Conservation (phyloP, 2,888 invertebrate genomes). For the Hirtodrosophila alboralis region DNA sequence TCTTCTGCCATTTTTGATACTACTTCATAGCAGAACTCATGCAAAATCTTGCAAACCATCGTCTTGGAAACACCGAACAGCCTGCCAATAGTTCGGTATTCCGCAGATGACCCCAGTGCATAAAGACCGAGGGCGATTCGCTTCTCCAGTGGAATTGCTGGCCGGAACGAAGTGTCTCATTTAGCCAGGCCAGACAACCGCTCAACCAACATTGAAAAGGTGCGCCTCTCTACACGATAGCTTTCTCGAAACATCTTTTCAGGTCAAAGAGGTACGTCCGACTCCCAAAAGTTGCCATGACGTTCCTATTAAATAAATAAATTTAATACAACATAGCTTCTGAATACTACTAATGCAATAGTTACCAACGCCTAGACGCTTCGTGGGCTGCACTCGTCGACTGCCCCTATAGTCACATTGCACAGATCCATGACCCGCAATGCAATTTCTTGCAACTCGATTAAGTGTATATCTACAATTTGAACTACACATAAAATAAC, state of each 20-base stretch:
- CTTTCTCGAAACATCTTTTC: neutral
- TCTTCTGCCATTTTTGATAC: neutral
- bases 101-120: neutral
- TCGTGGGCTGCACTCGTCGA: too few species aligned
- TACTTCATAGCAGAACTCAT: neutral
- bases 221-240: neutral
- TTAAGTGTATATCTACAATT: too few species aligned
- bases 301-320: neutral
- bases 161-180: neutral
- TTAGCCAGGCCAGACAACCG: neutral
- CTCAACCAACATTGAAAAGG: too few species aligned
- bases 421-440: too few species aligned
- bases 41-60: neutral
- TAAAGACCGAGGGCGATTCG: neutral
- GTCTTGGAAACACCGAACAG: neutral
- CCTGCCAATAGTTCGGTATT: neutral
- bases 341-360: too few species aligned
- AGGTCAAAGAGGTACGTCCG: neutral
- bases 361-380: too few species aligned
- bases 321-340: too few species aligned
- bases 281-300: neutral
- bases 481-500: too few species aligned
- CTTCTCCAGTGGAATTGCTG: neutral
- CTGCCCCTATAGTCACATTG: too few species aligned
- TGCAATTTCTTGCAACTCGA: too few species aligned